Evolutionary conservation across 2,888 invertebrate genomes (phyloP), one percentile per base, ranked within the genome.

Genomic region (Schizotus pectinicornis): DNA sequence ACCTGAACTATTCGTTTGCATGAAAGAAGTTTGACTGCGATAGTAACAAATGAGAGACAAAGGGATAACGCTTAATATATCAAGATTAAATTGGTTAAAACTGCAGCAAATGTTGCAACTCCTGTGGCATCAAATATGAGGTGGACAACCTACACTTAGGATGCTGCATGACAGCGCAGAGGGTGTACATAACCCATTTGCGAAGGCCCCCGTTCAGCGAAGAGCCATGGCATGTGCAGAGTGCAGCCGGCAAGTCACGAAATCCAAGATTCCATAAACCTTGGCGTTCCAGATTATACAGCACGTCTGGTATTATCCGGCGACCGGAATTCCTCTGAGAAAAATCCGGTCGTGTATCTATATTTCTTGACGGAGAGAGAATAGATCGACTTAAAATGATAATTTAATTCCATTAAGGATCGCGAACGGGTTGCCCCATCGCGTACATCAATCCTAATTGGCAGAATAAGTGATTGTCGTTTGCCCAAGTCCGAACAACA

Each of bases 301-400:
- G 61, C 63, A 65, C 61, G 63, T 62, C 58, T 62, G 54, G 63
- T 56, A 65, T 65, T 63, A 63, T 54, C 60, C 65, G 51, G 59
- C 59, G 62, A 53, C 62, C 46, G 55, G 56, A 59, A 51, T 42
- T 43, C 41, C 33, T 31, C 30, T 11, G 35, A 45, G 45, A 65
- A 65, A 66, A 62, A 51, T 38, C 38, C 50, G 46, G 47, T 65
- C 65, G 66, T 64, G 64, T 62, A 61, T 66, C 63, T 62, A 61
- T 61, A 65, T 62, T 65, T 61, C 63, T 63, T 47, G 39, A 33
- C 45, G 41, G 30, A 63, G 61, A 59, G 37, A 51, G 37, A 45
- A 61, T 42, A 65, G 65, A 66, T 66, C 62, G 58, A 61, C 59
- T 66, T 63, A 61, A 64, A 63, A 66, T 66, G 66, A 66, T 66